Conservation (phyloP, 2,888 invertebrate species). For the Isotomurus palustris region DNA sequence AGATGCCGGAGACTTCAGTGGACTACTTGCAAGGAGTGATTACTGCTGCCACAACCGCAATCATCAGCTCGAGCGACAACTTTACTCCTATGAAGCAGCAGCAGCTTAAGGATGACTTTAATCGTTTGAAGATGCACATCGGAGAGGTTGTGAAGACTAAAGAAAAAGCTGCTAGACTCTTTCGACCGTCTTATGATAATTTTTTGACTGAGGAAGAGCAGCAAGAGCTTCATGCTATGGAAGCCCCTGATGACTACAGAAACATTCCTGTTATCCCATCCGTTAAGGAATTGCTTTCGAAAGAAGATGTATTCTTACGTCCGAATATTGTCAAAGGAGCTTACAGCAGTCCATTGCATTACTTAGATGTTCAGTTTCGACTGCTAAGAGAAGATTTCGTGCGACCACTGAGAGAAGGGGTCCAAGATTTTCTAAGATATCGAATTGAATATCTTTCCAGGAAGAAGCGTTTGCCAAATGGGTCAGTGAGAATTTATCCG, state of each 20-base stretch:
- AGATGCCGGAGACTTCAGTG: constrained; percentile 13
- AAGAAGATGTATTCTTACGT: constrained; percentile 52
- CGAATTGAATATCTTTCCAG: constrained; percentile 36
- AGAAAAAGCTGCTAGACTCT: neutral
- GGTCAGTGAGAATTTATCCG: constrained; percentile 40
- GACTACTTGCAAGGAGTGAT: constrained; percentile 15
- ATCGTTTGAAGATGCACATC: too few relatives aligned
- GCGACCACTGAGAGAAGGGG: constrained; percentile 64
- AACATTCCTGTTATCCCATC: constrained; percentile 35
- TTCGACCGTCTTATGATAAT: constrained; percentile 14
- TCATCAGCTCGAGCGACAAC: too few relatives aligned
- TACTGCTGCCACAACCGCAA: constrained; percentile 5
- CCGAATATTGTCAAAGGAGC: constrained; percentile 61
- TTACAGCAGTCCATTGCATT: constrained; percentile 64
- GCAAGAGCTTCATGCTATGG: constrained; percentile 3
- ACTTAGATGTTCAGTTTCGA: constrained; percentile 73
- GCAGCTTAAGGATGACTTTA: too few relatives aligned
- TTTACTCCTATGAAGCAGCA: constrained; percentile 1
- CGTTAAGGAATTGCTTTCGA: constrained; percentile 27
- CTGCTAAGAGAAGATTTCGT: constrained; percentile 75
- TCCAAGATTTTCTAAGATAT: constrained; percentile 57
- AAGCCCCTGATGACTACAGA: constrained; percentile 32
- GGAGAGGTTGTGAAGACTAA: too few relatives aligned
- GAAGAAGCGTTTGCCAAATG: constrained; percentile 34
- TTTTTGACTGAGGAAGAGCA: constrained; percentile 21